Conservation (phyloP, 2,797 vertebrate genomes). For the Cetoscarus ocellatus region DNA sequence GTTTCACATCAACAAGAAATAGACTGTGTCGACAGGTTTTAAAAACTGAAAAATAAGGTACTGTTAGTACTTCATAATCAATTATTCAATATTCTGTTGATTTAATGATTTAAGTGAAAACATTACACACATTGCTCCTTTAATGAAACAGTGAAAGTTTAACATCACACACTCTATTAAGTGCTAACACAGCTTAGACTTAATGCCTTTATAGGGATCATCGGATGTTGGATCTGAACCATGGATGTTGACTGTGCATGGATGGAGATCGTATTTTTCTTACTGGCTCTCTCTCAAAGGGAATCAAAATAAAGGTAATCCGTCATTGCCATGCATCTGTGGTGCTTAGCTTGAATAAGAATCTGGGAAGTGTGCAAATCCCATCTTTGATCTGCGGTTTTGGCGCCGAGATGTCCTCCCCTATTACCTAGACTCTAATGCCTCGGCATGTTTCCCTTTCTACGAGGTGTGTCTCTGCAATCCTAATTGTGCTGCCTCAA, state of each 20-base stretch:
- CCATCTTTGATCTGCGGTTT: slow-evolving; percentile 76
- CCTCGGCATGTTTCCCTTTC: slow-evolving; percentile 68
- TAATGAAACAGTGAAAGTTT: slow-evolving; percentile 23
- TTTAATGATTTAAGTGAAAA: no score
- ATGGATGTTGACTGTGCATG: slow-evolving; percentile 47
- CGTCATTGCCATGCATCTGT: slow-evolving; percentile 63
- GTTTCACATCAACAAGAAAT: no score
- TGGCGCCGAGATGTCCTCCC: slow-evolving; percentile 62
- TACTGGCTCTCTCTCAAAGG: slow-evolving; percentile 54
- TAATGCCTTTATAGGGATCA: slow-evolving; percentile 43
- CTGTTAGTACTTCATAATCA: no score
- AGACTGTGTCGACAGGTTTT: no score
- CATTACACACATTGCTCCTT: no score
- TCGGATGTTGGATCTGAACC: slow-evolving; percentile 52
- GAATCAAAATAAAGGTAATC: slow-evolving; percentile 71
- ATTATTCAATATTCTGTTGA: no score
- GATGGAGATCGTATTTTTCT: slow-evolving; percentile 55
- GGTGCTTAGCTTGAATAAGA: slow-evolving; percentile 72
- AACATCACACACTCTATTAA: slow-evolving; percentile 65
- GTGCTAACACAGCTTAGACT: slow-evolving; percentile 41
- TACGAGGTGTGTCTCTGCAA: slow-evolving; percentile 65
- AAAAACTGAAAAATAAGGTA: no score
- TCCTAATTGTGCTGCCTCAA: slow-evolving; percentile 65
- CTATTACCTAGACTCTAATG: slow-evolving; percentile 68
- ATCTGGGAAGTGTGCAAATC: slow-evolving; percentile 76